Percentiles rank a stretch among this genome's conserved stretches.
phyloP scores from a whole-genome alignment of 2,888 invertebrate species.

The Platerodrilus igneus region DNA sequence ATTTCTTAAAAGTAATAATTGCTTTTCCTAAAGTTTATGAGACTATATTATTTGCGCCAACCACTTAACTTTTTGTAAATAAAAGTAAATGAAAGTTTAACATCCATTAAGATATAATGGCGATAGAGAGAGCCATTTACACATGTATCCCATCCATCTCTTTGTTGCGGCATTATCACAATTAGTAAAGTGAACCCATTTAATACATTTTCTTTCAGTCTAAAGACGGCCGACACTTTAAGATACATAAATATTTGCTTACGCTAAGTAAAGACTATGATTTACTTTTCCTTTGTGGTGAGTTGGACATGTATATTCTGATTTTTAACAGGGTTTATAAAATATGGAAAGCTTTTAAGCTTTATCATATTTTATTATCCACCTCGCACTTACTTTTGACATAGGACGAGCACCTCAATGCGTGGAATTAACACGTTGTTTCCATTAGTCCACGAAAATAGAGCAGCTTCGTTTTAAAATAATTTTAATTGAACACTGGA shows the following conservation, averaged over 20 bases:
- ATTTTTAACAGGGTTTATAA: too few species aligned
- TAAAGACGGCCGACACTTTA: slow-evolving; percentile 3
- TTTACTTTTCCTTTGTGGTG: neutral
- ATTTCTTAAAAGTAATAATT: too few species aligned
- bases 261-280: neutral
- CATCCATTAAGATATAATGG: slow-evolving; percentile 29
- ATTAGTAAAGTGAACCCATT: slow-evolving; percentile 16
- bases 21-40: too few species aligned
- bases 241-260: slow-evolving; percentile 11
- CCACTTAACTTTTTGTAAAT: slow-evolving; percentile 28
- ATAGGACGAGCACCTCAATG: too few species aligned
- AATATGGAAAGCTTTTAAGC: too few species aligned
- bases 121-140: slow-evolving; percentile 25
- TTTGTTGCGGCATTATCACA: slow-evolving; percentile 20
- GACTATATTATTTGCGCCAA: too few species aligned
- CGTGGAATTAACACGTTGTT: slow-evolving; percentile 12
- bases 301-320: too few species aligned
- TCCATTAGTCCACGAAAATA: slow-evolving; percentile 14
- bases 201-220: slow-evolving; percentile 11
- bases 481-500: slow-evolving; percentile 33
- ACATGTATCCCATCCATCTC: slow-evolving; percentile 23
- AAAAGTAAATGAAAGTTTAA: slow-evolving; percentile 16
- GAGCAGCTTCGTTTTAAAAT: slow-evolving; percentile 23
- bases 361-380: too few species aligned
- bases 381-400: too few species aligned